Conservation (phyloP, 2,797 vertebrate genomes). For the Buphagus erythrorhynchus region DNA sequence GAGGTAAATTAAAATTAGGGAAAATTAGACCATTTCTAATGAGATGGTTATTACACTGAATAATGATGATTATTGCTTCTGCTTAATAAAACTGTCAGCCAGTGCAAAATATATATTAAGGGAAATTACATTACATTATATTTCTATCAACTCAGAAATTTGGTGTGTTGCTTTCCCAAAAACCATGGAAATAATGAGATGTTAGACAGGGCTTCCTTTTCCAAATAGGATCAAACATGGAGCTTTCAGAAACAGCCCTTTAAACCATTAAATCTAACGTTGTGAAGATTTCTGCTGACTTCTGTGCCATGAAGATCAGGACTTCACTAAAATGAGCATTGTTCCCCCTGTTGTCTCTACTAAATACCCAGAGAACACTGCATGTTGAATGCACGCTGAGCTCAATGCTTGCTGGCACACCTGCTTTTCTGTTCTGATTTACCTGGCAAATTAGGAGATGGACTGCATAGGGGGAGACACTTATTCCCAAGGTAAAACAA, state of each 20-base stretch:
- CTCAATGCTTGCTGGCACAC: not conserved
- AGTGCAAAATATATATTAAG: conserved; percentile 76
- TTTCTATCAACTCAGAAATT: conserved; percentile 62
- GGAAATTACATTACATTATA: conserved; percentile 68
- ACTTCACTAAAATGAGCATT: not conserved
- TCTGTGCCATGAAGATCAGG: not conserved
- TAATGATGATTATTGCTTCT: conserved; percentile 77
- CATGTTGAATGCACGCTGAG: not conserved
- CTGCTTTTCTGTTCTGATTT: not conserved
- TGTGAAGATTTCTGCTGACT: not conserved
- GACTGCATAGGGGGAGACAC: not conserved
- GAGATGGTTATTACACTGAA: conserved; percentile 71
- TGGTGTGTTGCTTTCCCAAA: conserved; percentile 17
- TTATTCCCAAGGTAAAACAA: not conserved
- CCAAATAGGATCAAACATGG: conserved; percentile 9
- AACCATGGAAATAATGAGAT: conserved; percentile 3
- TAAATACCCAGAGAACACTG: not conserved
- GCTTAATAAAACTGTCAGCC: conserved; percentile 78
- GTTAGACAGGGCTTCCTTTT: not conserved
- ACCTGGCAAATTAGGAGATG: not conserved
- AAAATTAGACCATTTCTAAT: conserved; percentile 78
- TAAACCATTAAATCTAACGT: not conserved
- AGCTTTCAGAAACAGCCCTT: conserved; percentile 11
- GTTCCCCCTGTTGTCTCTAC: not conserved
- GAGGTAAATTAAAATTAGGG: conserved; percentile 78